phyloP scores from a whole-genome alignment of 2,888 invertebrate species.

The Microctonus hyperodae region DNA sequence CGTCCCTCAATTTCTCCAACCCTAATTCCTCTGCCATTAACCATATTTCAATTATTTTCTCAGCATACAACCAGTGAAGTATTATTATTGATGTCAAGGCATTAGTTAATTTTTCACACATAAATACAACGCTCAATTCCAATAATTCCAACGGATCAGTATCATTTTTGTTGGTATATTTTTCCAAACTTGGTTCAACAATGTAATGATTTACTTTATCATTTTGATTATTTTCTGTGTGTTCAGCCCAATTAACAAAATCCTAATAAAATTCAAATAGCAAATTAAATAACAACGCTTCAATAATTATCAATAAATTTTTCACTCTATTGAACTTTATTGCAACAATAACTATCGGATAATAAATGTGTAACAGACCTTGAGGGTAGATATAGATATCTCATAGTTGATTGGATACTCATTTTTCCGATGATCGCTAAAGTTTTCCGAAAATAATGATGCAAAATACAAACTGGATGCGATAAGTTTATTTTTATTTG shows the following conservation, averaged over 20 bases:
- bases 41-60: conserved; percentile 48
- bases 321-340: not conserved
- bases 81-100: conserved; percentile 47
- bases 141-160: conserved; percentile 46
- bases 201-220: conserved; percentile 28
- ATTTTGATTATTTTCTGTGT: conserved; percentile 28
- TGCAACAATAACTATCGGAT: conserved; percentile 6
- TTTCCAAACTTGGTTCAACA: conserved; percentile 42
- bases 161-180: conserved; percentile 40
- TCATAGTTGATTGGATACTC: conserved; percentile 52
- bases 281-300: not conserved
- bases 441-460: conserved; percentile 49
- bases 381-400: conserved; percentile 42
- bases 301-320: not conserved
- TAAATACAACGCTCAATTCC: conserved; percentile 48
- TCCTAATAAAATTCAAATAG: conserved; percentile 40
- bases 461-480: conserved; percentile 50
- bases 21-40: conserved; percentile 46
- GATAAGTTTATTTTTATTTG: conserved; percentile 45
- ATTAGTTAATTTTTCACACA: conserved; percentile 45
- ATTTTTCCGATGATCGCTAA: conserved; percentile 45
- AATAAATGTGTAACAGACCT: conserved; percentile 45
- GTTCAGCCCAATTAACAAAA: conserved; percentile 51
- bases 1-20: conserved; percentile 42
- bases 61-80: conserved; percentile 43